Conservation (phyloP, 2,113 vertebrate species). For the Camelus dromedarius region DNA sequence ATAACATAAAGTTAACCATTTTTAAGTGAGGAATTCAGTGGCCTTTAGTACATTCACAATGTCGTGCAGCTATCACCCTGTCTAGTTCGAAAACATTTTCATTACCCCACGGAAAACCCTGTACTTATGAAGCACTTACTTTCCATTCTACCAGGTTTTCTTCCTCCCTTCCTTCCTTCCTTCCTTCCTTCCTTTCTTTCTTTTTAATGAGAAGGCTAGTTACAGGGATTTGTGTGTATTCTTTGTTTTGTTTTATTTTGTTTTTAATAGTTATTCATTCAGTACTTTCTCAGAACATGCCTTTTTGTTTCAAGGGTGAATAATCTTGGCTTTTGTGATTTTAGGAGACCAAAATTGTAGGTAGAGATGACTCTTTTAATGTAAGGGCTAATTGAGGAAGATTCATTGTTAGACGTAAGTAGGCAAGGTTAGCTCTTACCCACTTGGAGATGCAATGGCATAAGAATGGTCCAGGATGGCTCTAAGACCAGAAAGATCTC, state of each 20-base stretch:
- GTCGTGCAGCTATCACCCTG: neutral
- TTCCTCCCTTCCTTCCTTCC: neutral
- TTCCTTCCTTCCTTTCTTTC: no score
- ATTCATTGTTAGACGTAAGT: neutral
- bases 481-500: neutral
- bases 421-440: neutral
- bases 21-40: neutral
- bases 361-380: neutral
- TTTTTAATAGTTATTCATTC: neutral
- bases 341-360: neutral
- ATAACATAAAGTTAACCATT: neutral
- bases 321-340: neutral
- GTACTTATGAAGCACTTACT: neutral
- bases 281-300: neutral
- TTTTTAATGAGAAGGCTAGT: neutral
- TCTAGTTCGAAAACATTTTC: neutral
- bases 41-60: neutral
- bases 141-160: neutral
- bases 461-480: neutral
- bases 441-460: neutral
- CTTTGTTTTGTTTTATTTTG: neutral
- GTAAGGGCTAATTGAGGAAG: neutral
- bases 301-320: conserved; percentile 6
- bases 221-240: neutral
- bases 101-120: neutral